These are phyloP conservation scores for Drosophila rellima DNA, from an alignment of 2,888 invertebrate genomes.

Conservation along the genomic window DNA sequence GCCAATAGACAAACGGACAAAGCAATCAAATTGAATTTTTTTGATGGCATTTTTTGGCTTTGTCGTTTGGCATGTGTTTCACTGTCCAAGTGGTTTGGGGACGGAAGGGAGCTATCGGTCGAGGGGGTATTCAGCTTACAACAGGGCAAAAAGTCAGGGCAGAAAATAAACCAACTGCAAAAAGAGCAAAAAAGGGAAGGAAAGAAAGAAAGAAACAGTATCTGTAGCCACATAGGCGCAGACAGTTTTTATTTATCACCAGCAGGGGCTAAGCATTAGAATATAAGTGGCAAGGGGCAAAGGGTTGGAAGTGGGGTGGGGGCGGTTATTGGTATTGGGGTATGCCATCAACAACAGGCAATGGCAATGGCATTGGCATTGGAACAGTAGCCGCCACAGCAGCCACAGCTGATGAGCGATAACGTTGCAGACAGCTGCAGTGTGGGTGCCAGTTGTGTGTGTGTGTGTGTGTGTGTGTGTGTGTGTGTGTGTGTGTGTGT, in stretches of 20 bases:
- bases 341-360: constrained; percentile 14
- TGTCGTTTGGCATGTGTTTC: constrained; percentile 59
- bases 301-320: constrained; percentile 4
- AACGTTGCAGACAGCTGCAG: constrained; percentile 72
- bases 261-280: constrained; percentile 23
- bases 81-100: constrained; percentile 38
- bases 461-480: constrained; percentile 9
- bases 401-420: constrained; percentile 76
- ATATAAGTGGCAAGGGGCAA: not conserved
- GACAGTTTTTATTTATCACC: constrained; percentile 83
- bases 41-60: constrained; percentile 31
- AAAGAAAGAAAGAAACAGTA: constrained; percentile 41
- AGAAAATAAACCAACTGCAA: constrained; percentile 14
- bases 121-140: constrained; percentile 51
- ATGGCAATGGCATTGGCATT: constrained; percentile 27
- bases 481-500: constrained; percentile 8
- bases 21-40: constrained; percentile 74
- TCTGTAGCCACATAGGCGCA: constrained; percentile 72
- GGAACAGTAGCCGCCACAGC: constrained; percentile 37
- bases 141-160: constrained; percentile 71
- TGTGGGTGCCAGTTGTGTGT: constrained; percentile 38
- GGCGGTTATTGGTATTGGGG: not conserved
- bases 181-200: constrained; percentile 1
- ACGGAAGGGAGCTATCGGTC: not conserved
- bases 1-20: constrained; percentile 67